Percentiles rank a stretch among this genome's conserved stretches.
These are phyloP conservation scores for Danionella cerebrum DNA, from an alignment of 2,113 vertebrate species.

Conservation along the genomic window DNA sequence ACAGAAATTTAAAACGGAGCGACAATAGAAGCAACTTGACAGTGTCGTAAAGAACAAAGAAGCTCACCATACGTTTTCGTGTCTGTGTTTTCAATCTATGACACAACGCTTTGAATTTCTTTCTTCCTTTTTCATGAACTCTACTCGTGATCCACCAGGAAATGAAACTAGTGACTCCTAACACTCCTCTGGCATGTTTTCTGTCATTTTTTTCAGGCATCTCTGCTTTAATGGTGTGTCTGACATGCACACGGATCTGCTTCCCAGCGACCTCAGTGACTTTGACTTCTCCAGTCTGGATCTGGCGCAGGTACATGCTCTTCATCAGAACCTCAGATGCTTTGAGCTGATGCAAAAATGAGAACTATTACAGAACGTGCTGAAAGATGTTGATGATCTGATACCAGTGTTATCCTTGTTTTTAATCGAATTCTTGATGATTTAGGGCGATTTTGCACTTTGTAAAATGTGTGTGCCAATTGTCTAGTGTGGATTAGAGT, in stretches of 20 bases:
- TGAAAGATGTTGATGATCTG: too few species aligned
- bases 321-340: background rate
- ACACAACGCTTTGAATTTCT: background rate
- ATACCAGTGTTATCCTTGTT: too few species aligned
- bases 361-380: too few species aligned
- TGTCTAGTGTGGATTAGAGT: too few species aligned
- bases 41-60: too few species aligned
- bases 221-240: slow-evolving; percentile 57
- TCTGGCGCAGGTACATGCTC: slow-evolving; percentile 52
- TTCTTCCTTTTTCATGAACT: background rate
- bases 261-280: slow-evolving; percentile 18
- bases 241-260: slow-evolving; percentile 62
- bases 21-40: too few species aligned
- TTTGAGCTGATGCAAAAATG: too few species aligned
- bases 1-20: too few species aligned
- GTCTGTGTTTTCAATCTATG: background rate
- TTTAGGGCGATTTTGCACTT: too few species aligned
- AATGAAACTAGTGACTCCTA: background rate
- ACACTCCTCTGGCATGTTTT: background rate
- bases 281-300: slow-evolving; percentile 53
- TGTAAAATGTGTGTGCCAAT: too few species aligned
- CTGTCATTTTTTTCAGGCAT: slow-evolving; percentile 49
- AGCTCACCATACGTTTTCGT: too few species aligned
- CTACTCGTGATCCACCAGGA: background rate
- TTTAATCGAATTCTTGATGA: too few species aligned